Conservation (phyloP, 2,113 vertebrate species). For the Actenoides lindsayi region DNA sequence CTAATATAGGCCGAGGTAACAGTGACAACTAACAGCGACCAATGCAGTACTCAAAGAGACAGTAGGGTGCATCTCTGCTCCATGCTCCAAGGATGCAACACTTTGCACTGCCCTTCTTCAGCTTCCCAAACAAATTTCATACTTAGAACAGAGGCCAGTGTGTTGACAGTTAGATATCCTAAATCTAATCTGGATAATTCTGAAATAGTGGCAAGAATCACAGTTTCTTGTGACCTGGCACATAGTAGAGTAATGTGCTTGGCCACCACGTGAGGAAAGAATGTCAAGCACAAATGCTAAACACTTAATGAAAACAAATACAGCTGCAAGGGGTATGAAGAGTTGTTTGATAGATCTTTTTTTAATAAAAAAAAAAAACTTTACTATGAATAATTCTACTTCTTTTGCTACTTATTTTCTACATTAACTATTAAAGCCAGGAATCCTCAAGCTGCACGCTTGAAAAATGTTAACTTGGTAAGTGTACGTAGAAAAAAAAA, state of each 20-base stretch:
- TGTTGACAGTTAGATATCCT: constrained; percentile 39
- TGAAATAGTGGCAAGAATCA: constrained; percentile 27
- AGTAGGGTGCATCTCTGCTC: constrained; percentile 63
- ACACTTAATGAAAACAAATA: not conserved
- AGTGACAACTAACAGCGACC: not conserved
- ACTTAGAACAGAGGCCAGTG: not conserved
- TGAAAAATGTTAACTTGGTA: not conserved
- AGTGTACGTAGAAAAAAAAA: not conserved
- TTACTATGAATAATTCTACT: not conserved
- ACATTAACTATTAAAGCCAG: not conserved
- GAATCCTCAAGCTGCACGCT: not conserved
- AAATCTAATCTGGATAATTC: constrained; percentile 6
- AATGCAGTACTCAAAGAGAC: constrained; percentile 22
- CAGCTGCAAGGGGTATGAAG: not conserved
- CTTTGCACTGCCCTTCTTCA: not conserved
- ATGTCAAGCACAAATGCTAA: constrained; percentile 4
- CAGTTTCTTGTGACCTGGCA: constrained; percentile 61
- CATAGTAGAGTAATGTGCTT: not conserved
- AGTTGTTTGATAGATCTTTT: not conserved
- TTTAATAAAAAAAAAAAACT: not conserved
- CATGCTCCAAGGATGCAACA: constrained; percentile 1
- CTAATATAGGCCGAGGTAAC: not conserved
- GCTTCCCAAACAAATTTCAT: not conserved
- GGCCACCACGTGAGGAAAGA: not conserved
- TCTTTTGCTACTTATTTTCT: not conserved